A percentile compares a stretch with the other conserved stretches of the same genome.
phyloP scores from a whole-genome alignment of 1,140 invertebrate genomes.

The Penaeus chinensis region DNA sequence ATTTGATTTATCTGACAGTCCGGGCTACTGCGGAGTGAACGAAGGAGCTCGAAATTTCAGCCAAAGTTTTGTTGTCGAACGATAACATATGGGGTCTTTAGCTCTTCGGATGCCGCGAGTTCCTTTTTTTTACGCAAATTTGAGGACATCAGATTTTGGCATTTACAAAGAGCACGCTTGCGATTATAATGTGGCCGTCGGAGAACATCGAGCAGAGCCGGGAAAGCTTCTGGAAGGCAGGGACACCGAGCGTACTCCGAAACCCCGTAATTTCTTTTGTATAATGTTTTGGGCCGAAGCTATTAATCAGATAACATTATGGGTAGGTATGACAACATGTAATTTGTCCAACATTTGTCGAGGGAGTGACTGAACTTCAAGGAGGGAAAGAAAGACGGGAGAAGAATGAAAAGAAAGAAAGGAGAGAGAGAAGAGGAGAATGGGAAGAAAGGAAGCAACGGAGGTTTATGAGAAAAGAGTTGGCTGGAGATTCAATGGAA shows the following conservation, averaged over 20 bases:
- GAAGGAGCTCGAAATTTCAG: too few species aligned
- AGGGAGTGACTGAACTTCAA: background rate
- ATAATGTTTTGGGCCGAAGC: background rate
- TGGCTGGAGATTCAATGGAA: background rate
- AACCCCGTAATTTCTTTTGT: constrained; percentile 1
- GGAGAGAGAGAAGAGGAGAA: background rate
- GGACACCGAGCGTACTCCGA: too few species aligned
- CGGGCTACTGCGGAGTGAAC: background rate
- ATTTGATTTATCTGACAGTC: constrained; percentile 5
- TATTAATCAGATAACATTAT: constrained; percentile 32
- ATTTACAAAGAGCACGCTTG: too few species aligned
- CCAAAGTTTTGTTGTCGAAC: too few species aligned
- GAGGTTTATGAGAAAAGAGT: background rate
- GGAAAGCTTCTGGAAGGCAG: too few species aligned
- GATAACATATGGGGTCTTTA: too few species aligned
- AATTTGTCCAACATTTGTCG: constrained; percentile 31
- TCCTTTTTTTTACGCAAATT: too few species aligned
- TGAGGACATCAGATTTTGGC: too few species aligned
- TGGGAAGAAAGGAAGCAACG: background rate
- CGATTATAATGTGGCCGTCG: too few species aligned
- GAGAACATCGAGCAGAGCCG: too few species aligned
- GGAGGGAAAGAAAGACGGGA: constrained; percentile 3
- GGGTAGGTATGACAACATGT: constrained; percentile 5
- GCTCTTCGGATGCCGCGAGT: too few species aligned
- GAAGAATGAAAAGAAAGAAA: constrained; percentile 19